These are phyloP conservation scores for Melanitta fusca DNA, from an alignment of 2,797 vertebrate genomes.

Conservation along the genomic window DNA sequence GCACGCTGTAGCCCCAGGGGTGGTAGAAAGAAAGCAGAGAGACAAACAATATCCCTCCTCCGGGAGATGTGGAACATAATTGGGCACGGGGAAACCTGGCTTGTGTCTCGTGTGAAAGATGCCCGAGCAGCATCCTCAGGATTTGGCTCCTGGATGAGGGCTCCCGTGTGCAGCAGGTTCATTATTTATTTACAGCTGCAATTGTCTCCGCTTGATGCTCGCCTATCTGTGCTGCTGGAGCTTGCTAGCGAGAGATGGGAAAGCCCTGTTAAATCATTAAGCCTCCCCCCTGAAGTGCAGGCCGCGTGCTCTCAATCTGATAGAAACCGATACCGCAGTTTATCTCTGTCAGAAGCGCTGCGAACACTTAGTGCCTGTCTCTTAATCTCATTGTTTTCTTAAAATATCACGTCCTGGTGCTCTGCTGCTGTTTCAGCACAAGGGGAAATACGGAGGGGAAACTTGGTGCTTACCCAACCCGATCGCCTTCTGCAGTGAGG, in stretches of 20 bases:
- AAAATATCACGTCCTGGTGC: not conserved
- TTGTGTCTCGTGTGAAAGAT: not conserved
- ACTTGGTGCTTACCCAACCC: rapidly evolving
- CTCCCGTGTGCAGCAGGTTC: not conserved
- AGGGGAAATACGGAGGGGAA: not conserved
- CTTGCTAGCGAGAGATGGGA: not conserved
- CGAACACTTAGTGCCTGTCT: not conserved
- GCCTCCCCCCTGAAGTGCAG: not conserved
- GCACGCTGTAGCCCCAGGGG: not conserved
- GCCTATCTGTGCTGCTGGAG: not conserved
- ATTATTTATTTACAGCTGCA: not conserved
- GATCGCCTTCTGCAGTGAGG: rapidly evolving
- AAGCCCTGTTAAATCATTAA: not conserved
- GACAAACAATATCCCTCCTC: not conserved
- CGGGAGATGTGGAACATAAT: not conserved
- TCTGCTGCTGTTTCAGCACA: not conserved
- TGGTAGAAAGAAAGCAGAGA: not conserved
- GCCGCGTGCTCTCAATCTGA: not conserved
- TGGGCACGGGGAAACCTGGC: not conserved
- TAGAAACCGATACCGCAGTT: slow-evolving; percentile 5
- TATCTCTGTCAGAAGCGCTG: slow-evolving; percentile 19
- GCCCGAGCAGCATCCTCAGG: not conserved
- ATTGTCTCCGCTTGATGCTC: not conserved
- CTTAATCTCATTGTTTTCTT: not conserved
- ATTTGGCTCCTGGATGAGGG: not conserved